Evolutionary conservation across 2,113 vertebrate species (phyloP).

Genomic region (Acinonyx jubatus): DNA sequence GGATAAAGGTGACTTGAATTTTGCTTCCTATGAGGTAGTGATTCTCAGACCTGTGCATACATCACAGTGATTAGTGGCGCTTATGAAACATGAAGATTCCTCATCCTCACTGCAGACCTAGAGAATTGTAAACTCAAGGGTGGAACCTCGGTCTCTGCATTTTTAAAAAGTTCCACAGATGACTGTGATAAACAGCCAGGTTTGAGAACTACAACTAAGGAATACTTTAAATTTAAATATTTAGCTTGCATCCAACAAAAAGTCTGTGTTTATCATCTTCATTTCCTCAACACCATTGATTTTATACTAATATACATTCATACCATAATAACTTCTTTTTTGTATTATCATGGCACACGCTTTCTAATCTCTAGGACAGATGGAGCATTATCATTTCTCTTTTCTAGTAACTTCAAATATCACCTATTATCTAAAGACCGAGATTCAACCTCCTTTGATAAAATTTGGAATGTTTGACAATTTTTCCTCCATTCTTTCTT

Average conservation of each 20-base stretch:
- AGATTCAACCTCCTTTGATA: neutral
- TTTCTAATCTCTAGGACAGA: neutral
- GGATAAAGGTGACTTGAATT: conserved; percentile 22
- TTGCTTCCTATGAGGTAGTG: neutral
- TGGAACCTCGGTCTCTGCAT: neutral
- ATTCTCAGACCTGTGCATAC: neutral
- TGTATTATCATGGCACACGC: neutral
- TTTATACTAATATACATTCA: neutral
- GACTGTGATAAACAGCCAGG: neutral
- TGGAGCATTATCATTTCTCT: neutral
- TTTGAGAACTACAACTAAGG: neutral
- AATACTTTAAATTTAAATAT: neutral
- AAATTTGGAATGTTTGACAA: neutral
- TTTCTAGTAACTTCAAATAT: neutral
- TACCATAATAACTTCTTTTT: neutral
- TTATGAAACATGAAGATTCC: neutral
- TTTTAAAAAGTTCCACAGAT: neutral
- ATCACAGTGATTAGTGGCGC: neutral
- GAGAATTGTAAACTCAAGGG: neutral
- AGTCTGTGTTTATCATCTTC: neutral
- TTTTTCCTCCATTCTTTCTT: neutral
- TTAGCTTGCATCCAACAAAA: neutral
- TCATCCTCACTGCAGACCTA: neutral
- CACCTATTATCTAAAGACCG: neutral
- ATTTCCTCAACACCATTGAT: neutral